A percentile compares a stretch with the other conserved stretches of the same genome.
phyloP scores from a whole-genome alignment of 2,113 vertebrate species.

The Centropus bengalensis region DNA sequence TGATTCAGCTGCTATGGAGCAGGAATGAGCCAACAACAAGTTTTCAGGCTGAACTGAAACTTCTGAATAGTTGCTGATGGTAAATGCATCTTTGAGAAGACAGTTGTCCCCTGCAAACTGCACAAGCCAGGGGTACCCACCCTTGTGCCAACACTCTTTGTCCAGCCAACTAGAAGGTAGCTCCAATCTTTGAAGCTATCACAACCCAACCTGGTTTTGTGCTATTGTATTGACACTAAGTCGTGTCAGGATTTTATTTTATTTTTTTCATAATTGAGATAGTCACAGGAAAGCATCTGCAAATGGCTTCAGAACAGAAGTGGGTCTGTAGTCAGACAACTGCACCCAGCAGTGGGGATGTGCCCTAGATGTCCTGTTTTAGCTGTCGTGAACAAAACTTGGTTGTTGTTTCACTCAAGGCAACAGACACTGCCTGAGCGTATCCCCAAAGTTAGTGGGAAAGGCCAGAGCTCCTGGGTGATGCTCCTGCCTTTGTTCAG shows the following conservation, averaged over 20 bases:
- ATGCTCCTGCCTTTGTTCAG: not conserved
- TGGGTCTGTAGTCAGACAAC: not conserved
- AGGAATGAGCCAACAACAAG: not conserved
- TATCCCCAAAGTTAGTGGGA: not conserved
- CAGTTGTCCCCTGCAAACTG: no score
- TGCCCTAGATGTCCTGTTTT: not conserved
- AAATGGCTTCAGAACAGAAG: not conserved
- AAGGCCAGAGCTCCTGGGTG: not conserved
- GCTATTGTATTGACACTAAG: not conserved
- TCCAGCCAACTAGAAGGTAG: not conserved
- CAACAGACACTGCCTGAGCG: rapidly evolving
- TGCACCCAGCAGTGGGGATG: not conserved
- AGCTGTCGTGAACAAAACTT: not conserved
- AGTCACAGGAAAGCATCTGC: not conserved
- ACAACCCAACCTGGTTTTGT: rapidly evolving
- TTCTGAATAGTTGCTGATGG: not conserved
- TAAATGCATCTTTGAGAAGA: not conserved
- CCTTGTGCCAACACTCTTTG: not conserved
- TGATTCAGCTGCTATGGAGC: not conserved
- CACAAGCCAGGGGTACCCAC: not conserved
- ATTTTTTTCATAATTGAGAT: not conserved
- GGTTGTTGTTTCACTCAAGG: not conserved
- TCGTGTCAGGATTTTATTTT: not conserved
- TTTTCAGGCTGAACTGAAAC: not conserved
- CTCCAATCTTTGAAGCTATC: not conserved